phyloP scores from a whole-genome alignment of 2,797 vertebrate species.

The Gambusia yucatana region DNA sequence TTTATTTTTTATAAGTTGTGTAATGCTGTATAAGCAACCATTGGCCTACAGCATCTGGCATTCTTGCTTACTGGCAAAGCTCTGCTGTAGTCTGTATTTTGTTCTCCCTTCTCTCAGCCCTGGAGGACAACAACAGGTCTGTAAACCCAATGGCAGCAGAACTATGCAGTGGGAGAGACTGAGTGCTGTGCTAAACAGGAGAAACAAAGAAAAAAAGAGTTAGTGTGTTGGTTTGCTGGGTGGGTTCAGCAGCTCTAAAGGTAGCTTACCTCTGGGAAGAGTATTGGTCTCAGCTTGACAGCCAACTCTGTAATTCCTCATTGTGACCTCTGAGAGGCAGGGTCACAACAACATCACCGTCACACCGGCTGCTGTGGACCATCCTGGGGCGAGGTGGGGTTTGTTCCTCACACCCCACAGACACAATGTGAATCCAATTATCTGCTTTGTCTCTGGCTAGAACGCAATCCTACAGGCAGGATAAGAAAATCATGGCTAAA shows the following conservation, averaged over 20 bases:
- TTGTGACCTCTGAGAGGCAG: slow-evolving; percentile 68
- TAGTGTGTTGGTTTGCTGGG: slow-evolving; percentile 3
- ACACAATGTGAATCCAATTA: slow-evolving; percentile 73
- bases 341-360: slow-evolving; percentile 73
- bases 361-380: slow-evolving; percentile 59
- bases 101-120: slow-evolving; percentile 49
- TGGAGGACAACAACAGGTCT: slow-evolving; percentile 60
- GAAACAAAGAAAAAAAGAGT: slow-evolving; percentile 4
- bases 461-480: slow-evolving; percentile 52
- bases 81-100: slow-evolving; percentile 46
- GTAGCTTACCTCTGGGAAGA: slow-evolving; percentile 64
- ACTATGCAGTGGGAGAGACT: slow-evolving; percentile 30
- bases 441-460: slow-evolving; percentile 51
- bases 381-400: slow-evolving; percentile 50
- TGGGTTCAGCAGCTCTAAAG: slow-evolving; percentile 47
- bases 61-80: slow-evolving; percentile 60
- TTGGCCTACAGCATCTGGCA: slow-evolving; percentile 54
- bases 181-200: background rate
- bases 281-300: slow-evolving; percentile 72
- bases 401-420: slow-evolving; percentile 37
- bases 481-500: slow-evolving; percentile 37
- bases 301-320: slow-evolving; percentile 68
- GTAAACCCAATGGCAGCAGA: slow-evolving; percentile 40
- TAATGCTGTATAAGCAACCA: slow-evolving; percentile 29
- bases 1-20: slow-evolving; percentile 17